These are phyloP conservation scores for Pangasius djambal DNA, from an alignment of 2,797 vertebrate species.

Conservation along the genomic window DNA sequence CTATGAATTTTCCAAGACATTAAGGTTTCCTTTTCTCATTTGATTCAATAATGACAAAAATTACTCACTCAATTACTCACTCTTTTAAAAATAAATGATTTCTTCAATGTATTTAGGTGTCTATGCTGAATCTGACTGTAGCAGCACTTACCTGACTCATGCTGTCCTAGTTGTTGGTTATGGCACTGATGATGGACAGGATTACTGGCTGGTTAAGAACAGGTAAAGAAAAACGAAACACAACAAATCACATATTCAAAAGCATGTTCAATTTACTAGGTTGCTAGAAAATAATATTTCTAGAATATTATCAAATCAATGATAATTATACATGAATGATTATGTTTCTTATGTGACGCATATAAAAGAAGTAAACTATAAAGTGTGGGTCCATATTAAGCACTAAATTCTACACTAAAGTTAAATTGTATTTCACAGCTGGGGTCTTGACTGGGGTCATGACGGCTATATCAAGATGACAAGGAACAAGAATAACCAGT, in stretches of 20 bases:
- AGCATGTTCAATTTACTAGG: neutral
- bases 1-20: neutral
- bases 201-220: constrained; percentile 83
- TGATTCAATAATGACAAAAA: neutral
- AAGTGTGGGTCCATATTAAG: neutral
- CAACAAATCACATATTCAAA: neutral
- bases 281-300: neutral
- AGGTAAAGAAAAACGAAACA: constrained; percentile 65
- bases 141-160: constrained; percentile 70
- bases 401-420: neutral
- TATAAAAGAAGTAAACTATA: neutral
- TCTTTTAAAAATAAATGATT: neutral
- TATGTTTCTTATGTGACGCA: neutral
- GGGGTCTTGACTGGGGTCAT: constrained; percentile 74
- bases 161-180: constrained; percentile 78
- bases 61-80: neutral
- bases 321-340: neutral
- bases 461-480: constrained; percentile 79
- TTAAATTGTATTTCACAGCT: constrained; percentile 66
- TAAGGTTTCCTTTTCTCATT: neutral
- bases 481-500: constrained; percentile 80
- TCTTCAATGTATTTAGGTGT: constrained; percentile 65
- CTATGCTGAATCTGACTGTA: constrained; percentile 75
- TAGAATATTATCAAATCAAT: neutral
- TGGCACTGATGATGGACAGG: constrained; percentile 58